phyloP scores from a whole-genome alignment of 1,140 invertebrate genomes.

The honey bee (Apis mellifera) region DNA sequence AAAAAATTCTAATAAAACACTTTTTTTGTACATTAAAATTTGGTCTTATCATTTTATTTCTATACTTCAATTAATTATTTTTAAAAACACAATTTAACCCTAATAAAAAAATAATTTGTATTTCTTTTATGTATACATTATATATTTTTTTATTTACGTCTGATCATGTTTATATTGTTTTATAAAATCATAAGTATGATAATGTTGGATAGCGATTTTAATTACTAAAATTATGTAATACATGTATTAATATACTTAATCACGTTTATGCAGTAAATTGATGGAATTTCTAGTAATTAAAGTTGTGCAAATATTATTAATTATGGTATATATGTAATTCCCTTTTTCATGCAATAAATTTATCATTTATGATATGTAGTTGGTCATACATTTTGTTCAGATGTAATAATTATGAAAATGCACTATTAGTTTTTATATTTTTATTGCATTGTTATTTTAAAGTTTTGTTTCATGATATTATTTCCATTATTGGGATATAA shows the following conservation, averaged over 20 bases:
- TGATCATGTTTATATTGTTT: not conserved
- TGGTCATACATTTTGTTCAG: slow-evolving; percentile 5
- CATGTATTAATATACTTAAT: slow-evolving; percentile 18
- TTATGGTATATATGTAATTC: not conserved
- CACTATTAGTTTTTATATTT: slow-evolving; percentile 31
- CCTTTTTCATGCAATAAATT: slow-evolving; percentile 10
- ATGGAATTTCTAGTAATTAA: slow-evolving; percentile 20
- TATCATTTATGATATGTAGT: not conserved
- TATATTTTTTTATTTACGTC: not conserved
- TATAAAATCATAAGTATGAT: not conserved
- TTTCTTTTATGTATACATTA: not conserved
- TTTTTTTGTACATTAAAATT: slow-evolving; percentile 68
- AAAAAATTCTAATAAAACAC: slow-evolving; percentile 59
- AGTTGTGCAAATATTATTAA: slow-evolving; percentile 2
- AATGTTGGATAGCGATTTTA: slow-evolving; percentile 6
- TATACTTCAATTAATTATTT: not conserved
- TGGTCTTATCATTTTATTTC: slow-evolving; percentile 45
- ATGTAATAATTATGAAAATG: not conserved
- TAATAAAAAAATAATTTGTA: not conserved
- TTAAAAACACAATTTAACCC: not conserved
- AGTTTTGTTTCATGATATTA: not conserved
- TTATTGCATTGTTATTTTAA: not conserved
- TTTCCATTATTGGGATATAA: slow-evolving; percentile 6
- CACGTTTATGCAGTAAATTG: slow-evolving; percentile 8
- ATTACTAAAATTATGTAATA: slow-evolving; percentile 13